Conservation (phyloP, 1,140 invertebrate genomes). For the Kradibia gibbosae region DNA sequence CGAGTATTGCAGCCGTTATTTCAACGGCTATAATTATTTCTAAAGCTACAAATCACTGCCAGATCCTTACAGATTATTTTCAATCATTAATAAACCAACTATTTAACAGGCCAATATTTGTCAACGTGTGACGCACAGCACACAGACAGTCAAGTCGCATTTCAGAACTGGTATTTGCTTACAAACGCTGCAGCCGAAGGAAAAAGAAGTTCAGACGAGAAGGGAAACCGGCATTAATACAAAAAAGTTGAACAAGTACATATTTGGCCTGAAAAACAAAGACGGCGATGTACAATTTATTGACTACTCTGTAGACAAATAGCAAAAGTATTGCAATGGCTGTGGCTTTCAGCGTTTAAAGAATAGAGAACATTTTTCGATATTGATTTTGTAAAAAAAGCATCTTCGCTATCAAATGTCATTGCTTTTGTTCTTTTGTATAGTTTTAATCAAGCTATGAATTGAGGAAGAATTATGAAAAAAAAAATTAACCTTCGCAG, state of each 20-base stretch:
- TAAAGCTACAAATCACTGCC: not conserved
- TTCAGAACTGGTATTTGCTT: constrained; percentile 71
- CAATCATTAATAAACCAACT: not conserved
- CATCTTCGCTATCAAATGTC: not conserved
- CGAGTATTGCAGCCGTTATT: too few relatives aligned
- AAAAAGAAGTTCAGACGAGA: constrained; percentile 74
- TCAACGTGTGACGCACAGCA: constrained; percentile 75
- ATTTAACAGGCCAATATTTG: constrained; percentile 72
- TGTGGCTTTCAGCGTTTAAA: not conserved
- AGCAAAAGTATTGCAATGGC: not conserved
- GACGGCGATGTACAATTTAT: constrained; percentile 12
- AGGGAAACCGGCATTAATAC: constrained; percentile 74
- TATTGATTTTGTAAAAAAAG: not conserved
- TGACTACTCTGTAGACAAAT: constrained; percentile 25
- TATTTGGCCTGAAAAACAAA: constrained; percentile 75
- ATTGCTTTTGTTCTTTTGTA: not conserved
- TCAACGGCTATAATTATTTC: too few relatives aligned
- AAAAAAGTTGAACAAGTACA: constrained; percentile 67
- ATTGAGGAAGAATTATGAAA: not conserved
- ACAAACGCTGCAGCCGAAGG: constrained; percentile 72
- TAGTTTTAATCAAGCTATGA: not conserved
- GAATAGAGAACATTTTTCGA: not conserved
- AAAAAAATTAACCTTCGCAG: too few relatives aligned
- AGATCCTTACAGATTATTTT: not conserved
- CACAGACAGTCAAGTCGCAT: constrained; percentile 76